phyloP scores from a whole-genome alignment of 2,113 vertebrate species.

The Indri indri region DNA sequence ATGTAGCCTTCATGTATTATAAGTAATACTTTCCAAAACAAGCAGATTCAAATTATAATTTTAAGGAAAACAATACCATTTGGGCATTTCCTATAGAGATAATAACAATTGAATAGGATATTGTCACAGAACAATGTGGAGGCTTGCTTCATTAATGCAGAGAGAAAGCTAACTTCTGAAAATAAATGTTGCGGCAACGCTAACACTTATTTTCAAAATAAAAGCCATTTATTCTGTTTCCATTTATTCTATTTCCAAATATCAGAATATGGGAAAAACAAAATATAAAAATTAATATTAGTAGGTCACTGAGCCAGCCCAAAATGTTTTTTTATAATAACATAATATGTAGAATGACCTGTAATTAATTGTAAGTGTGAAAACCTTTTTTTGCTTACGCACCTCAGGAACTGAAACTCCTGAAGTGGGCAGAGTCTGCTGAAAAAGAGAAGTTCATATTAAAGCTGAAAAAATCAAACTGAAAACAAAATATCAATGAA shows the following conservation, averaged over 20 bases:
- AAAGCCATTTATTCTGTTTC: not conserved
- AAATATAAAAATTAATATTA: not conserved
- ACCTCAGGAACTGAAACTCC: conserved; percentile 86
- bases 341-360: not conserved
- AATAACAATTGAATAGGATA: conserved; percentile 60
- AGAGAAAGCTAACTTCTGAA: conserved; percentile 52
- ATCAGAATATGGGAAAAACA: not conserved
- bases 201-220: conserved; percentile 50
- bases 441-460: conserved; percentile 82
- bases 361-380: conserved; percentile 37
- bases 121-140: not conserved
- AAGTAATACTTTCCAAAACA: not conserved
- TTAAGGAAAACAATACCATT: not conserved
- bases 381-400: conserved; percentile 74
- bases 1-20: not conserved
- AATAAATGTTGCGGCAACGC: conserved; percentile 52
- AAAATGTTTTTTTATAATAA: conserved; percentile 65
- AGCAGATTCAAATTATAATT: not conserved
- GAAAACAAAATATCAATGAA: conserved; percentile 11
- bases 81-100: not conserved
- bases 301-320: conserved; percentile 6
- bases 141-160: conserved; percentile 21
- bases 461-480: conserved; percentile 9
- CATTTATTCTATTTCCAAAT: not conserved
- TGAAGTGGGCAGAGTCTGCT: conserved; percentile 85